A percentile compares a stretch with the other conserved stretches of the same genome.
These are phyloP conservation scores for Ctenomys sociabilis DNA, from an alignment of 2,113 vertebrate species.

Conservation along the genomic window DNA sequence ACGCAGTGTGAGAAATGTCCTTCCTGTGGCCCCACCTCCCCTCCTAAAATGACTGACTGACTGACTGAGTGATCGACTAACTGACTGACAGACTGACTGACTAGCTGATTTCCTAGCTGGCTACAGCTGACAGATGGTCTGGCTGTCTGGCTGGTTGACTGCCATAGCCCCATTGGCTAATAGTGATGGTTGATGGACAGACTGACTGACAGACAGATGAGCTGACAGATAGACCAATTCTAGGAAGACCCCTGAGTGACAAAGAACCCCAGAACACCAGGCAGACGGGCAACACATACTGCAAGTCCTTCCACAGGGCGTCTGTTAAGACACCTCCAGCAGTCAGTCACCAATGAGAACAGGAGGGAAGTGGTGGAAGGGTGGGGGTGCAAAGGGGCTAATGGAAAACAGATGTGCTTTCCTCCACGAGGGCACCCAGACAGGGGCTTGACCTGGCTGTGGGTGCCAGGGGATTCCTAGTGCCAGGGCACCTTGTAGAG, in stretches of 20 bases:
- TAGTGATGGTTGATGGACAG: slow-evolving; percentile 37
- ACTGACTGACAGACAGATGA: slow-evolving; percentile 52
- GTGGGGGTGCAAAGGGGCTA: neutral
- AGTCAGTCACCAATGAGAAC: slow-evolving; percentile 64
- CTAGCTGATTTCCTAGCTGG: neutral
- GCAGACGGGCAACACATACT: neutral
- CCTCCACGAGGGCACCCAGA: neutral
- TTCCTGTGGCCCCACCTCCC: neutral
- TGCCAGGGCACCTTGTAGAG: neutral
- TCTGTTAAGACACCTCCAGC: slow-evolving; percentile 57
- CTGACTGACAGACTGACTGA: neutral
- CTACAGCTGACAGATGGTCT: slow-evolving; percentile 8
- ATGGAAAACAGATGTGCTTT: slow-evolving; percentile 67
- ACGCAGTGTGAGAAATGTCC: neutral
- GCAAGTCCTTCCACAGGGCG: slow-evolving; percentile 17
- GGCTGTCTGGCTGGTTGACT: slow-evolving; percentile 33
- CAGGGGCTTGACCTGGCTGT: neutral
- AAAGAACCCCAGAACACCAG: neutral
- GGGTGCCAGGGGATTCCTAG: neutral
- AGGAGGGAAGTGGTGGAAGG: neutral
- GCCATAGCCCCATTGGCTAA: slow-evolving; percentile 31
- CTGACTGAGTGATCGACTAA: neutral
- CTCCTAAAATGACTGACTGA: slow-evolving; percentile 46
- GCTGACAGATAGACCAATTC: slow-evolving; percentile 27
- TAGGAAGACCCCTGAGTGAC: slow-evolving; percentile 18